Base-by-base conservation (phyloP, 2,113 vertebrate species). In the Ctenodactylus gundi region DNA sequence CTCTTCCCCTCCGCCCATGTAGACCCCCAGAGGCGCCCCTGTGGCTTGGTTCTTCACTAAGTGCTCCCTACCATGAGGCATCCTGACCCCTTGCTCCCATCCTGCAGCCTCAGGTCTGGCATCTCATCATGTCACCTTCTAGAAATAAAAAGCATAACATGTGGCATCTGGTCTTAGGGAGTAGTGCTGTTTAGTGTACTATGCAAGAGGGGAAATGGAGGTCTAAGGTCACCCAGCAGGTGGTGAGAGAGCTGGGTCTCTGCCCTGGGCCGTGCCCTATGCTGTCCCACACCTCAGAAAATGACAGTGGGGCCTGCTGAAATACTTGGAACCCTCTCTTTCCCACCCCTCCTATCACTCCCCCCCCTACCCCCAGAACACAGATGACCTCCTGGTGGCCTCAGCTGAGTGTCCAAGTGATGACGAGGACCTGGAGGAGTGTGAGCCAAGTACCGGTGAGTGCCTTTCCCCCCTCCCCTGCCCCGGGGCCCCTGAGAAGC, bases 381-480 rank as follows among this genome's bases (percentile, higher is more conserved):
- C 99, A 17, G 99, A 99, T 91, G 99, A 99, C 96, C 98, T 99
- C 92, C 97, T 99, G 97, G 99, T 99, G 97, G 99, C 99, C 3
- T 99, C 99, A 0, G 99, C 99, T 0, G 99, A 99, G 98, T 99
- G 99, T 96, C 99, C 99, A 11, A 99, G 99, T 9, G 99, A 99
- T n/a, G 99, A 99, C 4, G 99, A 99, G 95, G 99, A 99, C 98
- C 98, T 99, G 96, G 99, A 99, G 97, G 99, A 99, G 97, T 99
- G 99, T 95, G 99, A 99, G 88, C 99, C 99, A 3, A 99, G 99
- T 98, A 99, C 99, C 98, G 99, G 99, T 99, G 99, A 98, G 99
- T 98, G 96, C 97, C 97, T 97, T 96, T 98, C 98, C 97, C 93
- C 96, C 97, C 96, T 97, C 96, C 84, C 97, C 95, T 82, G 94